A percentile compares a stretch with the other conserved stretches of the same genome.
These are phyloP conservation scores for Molothrus aeneus DNA, from an alignment of 2,797 vertebrate species.

Conservation along the genomic window DNA sequence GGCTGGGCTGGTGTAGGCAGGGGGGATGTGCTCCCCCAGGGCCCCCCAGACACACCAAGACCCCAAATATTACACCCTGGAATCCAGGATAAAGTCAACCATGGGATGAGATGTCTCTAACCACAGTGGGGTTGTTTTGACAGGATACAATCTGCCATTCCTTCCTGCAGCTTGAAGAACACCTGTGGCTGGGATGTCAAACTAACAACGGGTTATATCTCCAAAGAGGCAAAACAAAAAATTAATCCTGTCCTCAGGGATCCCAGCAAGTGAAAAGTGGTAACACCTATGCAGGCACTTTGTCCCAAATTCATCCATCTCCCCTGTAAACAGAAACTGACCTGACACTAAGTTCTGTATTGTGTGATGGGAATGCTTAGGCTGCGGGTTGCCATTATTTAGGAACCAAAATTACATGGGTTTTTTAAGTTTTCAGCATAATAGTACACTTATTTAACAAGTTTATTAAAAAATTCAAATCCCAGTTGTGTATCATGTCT, in stretches of 20 bases:
- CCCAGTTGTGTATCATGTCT: neutral
- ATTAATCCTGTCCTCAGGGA: neutral
- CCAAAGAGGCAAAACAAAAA: neutral
- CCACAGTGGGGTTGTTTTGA: neutral
- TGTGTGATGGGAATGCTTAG: neutral
- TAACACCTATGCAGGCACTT: neutral
- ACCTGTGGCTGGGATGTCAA: neutral
- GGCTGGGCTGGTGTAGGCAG: neutral
- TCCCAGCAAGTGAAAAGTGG: neutral
- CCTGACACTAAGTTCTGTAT: rapidly evolving
- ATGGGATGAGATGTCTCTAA: neutral
- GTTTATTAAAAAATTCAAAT: neutral
- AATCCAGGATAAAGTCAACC: neutral
- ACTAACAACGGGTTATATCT: rapidly evolving
- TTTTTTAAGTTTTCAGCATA: neutral
- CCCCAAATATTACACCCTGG: neutral
- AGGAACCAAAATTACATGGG: neutral
- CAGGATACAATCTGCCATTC: rapidly evolving
- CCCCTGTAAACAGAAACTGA: neutral
- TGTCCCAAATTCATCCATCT: neutral
- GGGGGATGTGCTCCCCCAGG: neutral
- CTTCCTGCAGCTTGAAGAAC: neutral
- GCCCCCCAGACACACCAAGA: neutral
- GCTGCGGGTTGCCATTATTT: neutral
- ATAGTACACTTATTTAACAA: neutral